Conservation (phyloP, 1,140 invertebrate species). For the Cardiocondyla obscurior region DNA sequence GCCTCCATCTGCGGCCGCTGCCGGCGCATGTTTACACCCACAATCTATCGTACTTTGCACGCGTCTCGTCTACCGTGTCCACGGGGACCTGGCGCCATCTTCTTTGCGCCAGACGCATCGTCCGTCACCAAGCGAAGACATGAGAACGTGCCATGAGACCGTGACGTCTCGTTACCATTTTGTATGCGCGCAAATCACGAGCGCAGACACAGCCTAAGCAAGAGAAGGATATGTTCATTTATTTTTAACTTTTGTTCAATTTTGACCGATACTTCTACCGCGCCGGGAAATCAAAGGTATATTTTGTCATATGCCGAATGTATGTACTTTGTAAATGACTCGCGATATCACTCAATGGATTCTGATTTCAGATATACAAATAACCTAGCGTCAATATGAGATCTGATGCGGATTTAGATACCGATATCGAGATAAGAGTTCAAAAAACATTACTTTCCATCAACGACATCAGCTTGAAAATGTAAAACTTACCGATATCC, state of each 20-base stretch:
- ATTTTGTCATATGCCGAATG: too few species aligned
- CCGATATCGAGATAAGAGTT: conserved; percentile 57
- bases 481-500: conserved; percentile 65
- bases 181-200: too few species aligned
- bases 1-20: conserved; percentile 35
- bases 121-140: not conserved
- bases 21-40: conserved; percentile 52
- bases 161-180: too few species aligned
- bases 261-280: too few species aligned
- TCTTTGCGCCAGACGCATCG: not conserved
- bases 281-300: too few species aligned
- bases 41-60: conserved; percentile 24
- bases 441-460: conserved; percentile 64
- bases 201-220: too few species aligned
- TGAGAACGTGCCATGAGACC: not conserved
- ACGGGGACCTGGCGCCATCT: not conserved
- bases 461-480: conserved; percentile 61
- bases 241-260: too few species aligned
- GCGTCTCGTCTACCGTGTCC: not conserved
- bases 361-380: not conserved
- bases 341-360: too few species aligned
- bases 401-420: not conserved
- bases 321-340: too few species aligned
- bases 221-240: too few species aligned
- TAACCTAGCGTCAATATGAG: not conserved